Base-by-base conservation (phyloP, 2,888 invertebrate genomes). In the Tethea ocularis region DNA sequence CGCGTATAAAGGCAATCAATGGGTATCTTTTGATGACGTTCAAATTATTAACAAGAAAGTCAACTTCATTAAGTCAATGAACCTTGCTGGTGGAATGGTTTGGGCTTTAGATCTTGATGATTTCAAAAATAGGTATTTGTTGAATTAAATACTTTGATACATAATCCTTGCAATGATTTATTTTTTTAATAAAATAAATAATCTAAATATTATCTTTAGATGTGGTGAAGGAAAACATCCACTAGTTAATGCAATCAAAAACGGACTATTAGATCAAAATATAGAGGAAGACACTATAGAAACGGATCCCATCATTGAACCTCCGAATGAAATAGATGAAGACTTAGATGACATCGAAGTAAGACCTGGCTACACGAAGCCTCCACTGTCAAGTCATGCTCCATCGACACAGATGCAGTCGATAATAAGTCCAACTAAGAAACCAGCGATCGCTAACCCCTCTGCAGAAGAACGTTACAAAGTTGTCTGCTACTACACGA, bases 41-140 rank as follows among this genome's bases (percentile, higher is more conserved):
- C 95, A 95, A 36, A 97, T 96, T 88, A 95, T 98, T 52, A 94
- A 94, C 63, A 94, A 94, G 66, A 98, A 98, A 89, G 96, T 97
- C 0, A 95, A 97, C 73, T 96, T 95, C 74, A 95, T 98, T 38
- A 95, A 96, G 63, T 94, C 95, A 15, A 93, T 97, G 86, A 94
- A 96, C 64, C 93, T 98, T 20, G 98, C 96, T 15, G 98, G 98
- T 61, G 97, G 97, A 20, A 98, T 98, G 97, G 95, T 98, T 52
- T 98, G 98, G 98, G 97, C 98, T 0, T 88, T 98, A 38, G 98
- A 98, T 90, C 94, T 98, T 69, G 98, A 98, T 72, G 98, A 98
- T 85, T 98, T 97, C 80, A 95, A 94, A 65, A 95, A 96, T 78
- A 94, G 92, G 93, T 93, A 79, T 57, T 55, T 57, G 58, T 6